Conservation (phyloP, 2,797 vertebrate genomes). For the Onychomys torridus region DNA sequence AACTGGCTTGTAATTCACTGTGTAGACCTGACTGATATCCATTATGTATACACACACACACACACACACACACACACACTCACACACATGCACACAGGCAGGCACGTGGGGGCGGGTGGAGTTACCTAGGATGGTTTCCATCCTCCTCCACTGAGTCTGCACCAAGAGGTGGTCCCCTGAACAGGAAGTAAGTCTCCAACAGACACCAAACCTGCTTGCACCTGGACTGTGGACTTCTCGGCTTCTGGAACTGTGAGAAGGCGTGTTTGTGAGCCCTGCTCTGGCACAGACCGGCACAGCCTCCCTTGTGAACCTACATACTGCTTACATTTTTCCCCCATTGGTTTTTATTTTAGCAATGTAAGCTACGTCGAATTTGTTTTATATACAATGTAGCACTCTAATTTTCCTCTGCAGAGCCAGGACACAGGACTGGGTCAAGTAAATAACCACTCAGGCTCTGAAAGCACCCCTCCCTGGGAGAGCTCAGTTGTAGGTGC, state of each 20-base stretch:
- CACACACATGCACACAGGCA: not conserved
- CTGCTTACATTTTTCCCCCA: not conserved
- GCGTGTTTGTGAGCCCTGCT: too few species aligned
- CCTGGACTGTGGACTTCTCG: not conserved
- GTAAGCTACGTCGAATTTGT: conserved; percentile 14
- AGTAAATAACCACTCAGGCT: not conserved
- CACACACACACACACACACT: not conserved
- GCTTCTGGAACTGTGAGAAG: not conserved
- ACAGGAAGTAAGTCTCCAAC: not conserved
- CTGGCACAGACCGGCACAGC: not conserved
- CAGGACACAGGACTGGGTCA: not conserved
- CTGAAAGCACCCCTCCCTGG: not conserved
- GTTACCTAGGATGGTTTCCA: not conserved
- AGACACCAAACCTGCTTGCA: not conserved
- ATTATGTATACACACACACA: not conserved
- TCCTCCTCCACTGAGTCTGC: not conserved
- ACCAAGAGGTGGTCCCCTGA: not conserved
- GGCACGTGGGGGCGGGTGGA: too few species aligned
- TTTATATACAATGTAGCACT: conserved; percentile 12
- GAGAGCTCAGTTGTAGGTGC: not conserved
- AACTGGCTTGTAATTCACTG: not conserved
- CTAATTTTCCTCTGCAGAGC: not conserved
- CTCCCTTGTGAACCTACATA: not conserved
- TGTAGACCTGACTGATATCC: not conserved
- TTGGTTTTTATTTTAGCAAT: not conserved